A percentile compares a stretch with the other conserved stretches of the same genome.
Conservation (phyloP, 2,113 vertebrate species). For the Falco punctatus region DNA sequence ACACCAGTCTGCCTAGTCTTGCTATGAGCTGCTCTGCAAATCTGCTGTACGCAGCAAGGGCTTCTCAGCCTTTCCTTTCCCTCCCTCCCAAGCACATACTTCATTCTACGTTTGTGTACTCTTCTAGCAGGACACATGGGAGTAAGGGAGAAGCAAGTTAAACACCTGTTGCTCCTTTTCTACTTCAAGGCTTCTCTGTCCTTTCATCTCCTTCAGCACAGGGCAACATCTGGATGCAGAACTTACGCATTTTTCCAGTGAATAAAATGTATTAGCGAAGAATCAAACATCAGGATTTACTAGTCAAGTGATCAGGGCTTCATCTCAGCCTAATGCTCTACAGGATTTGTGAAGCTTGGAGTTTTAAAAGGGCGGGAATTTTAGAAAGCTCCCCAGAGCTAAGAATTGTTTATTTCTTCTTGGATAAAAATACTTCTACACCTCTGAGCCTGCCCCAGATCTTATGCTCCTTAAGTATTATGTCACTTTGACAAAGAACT, state of each 20-base stretch:
- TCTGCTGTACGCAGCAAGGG: neutral
- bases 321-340: constrained; percentile 25
- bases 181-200: neutral
- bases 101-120: neutral
- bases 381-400: neutral
- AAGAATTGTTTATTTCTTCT: neutral
- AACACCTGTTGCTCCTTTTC: neutral
- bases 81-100: neutral
- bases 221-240: constrained; percentile 25
- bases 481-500: neutral
- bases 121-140: neutral
- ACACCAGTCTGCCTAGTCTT: neutral
- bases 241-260: neutral
- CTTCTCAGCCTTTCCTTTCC: neutral
- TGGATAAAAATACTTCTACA: neutral
- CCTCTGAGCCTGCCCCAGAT: neutral
- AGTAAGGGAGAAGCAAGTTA: neutral
- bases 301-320: constrained; percentile 34
- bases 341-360: neutral
- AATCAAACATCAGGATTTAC: constrained; percentile 43
- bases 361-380: constrained; percentile 23
- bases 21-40: neutral
- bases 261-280: constrained; percentile 19
- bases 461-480: neutral
- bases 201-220: neutral